phyloP scores from a whole-genome alignment of 2,797 vertebrate genomes.

The Tenualosa thibaudeaui region DNA sequence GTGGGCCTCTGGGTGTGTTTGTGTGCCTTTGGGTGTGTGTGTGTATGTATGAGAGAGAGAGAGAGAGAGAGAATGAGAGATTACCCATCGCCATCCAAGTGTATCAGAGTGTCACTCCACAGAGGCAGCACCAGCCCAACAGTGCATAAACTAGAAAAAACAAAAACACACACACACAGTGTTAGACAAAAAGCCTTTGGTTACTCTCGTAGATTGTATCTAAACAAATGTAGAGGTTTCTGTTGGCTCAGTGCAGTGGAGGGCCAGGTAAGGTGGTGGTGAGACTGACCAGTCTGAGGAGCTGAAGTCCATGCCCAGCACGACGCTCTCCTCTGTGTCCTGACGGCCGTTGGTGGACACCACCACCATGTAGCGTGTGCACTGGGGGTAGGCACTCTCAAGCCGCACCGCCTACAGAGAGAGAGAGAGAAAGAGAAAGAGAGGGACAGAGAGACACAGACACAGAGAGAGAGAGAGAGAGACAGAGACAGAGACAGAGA shows the following conservation, averaged over 20 bases:
- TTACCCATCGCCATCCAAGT: constrained; percentile 99
- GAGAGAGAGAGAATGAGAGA: background rate
- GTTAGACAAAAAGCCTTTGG: background rate
- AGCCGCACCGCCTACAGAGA: constrained; percentile 87
- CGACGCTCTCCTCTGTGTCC: constrained; percentile 95
- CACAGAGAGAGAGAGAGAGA: background rate
- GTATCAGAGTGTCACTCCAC: constrained; percentile 97
- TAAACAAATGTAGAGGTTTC: background rate
- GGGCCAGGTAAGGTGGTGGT: background rate
- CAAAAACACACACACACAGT: constrained; percentile 16
- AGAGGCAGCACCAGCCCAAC: constrained; percentile 95
- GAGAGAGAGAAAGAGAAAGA: background rate
- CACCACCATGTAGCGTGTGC: constrained; percentile 97
- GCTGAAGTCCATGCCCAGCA: constrained; percentile 94
- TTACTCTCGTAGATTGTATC: too few species aligned
- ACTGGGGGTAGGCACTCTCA: constrained; percentile 90
- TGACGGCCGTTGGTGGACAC: constrained; percentile 95
- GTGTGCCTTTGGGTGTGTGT: background rate
- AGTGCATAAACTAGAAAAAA: constrained; percentile 82
- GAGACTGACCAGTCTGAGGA: constrained; percentile 85
- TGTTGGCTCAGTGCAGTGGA: background rate
- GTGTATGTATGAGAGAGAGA: constrained; percentile 38
- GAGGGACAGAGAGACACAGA: background rate
- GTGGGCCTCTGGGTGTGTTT: background rate
- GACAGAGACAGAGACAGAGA: background rate